phyloP scores from a whole-genome alignment of 2,113 vertebrate species.

The Microtus ochrogaster region DNA sequence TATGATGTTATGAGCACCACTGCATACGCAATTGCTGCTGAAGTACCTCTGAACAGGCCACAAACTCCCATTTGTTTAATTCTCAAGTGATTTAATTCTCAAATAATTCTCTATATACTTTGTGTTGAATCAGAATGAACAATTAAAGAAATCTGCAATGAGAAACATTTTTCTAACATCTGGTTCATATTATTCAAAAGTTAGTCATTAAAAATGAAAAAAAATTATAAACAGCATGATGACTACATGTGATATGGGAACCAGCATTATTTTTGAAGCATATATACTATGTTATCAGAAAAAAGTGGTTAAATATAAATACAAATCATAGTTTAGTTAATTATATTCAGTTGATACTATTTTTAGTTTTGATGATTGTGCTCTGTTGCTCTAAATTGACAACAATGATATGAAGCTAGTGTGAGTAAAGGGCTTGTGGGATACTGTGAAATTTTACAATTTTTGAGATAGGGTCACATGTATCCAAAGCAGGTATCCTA shows the following conservation, averaged over 20 bases:
- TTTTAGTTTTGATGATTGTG: not conserved
- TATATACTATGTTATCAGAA: no score
- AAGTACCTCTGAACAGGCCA: not conserved
- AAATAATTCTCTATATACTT: not conserved
- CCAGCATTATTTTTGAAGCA: no score
- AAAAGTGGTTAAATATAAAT: not conserved
- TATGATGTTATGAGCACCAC: not conserved
- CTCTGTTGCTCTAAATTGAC: not conserved
- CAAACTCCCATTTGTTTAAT: not conserved
- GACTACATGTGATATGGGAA: no score
- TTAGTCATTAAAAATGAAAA: slow-evolving; percentile 10
- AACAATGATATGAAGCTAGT: not conserved
- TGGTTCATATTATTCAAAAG: not conserved
- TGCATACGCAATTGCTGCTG: not conserved
- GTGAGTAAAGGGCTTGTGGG: not conserved
- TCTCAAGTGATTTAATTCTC: not conserved
- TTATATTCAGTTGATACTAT: not conserved
- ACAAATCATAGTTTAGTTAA: not conserved
- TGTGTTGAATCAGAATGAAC: not conserved
- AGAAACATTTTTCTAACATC: not conserved
- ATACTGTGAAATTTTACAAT: not conserved
- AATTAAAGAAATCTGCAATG: slow-evolving; percentile 1
- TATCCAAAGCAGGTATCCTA: not conserved
- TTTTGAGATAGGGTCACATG: not conserved
- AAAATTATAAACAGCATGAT: not conserved